phyloP scores from a whole-genome alignment of 2,113 vertebrate species.

The Spheniscus mendiculus region DNA sequence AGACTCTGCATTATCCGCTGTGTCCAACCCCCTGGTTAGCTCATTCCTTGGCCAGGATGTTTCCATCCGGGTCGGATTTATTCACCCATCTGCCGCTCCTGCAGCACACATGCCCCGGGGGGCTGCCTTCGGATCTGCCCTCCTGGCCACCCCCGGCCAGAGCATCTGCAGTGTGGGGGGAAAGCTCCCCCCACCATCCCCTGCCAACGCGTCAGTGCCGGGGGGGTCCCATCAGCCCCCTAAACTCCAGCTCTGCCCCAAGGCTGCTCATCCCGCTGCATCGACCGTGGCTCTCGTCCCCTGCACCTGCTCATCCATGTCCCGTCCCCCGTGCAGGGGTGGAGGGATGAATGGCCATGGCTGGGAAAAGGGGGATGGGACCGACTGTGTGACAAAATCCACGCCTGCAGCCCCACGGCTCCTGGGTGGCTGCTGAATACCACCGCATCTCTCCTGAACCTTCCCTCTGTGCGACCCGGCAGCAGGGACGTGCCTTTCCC shows the following conservation, averaged over 20 bases:
- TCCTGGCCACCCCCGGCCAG: background rate
- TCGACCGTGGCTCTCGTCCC: accelerated
- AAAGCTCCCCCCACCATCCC: accelerated
- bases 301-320: background rate
- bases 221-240: background rate
- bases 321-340: accelerated
- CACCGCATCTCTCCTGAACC: background rate
- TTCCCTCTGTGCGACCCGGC: background rate
- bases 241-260: background rate
- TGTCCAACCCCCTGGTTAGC: background rate
- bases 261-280: background rate
- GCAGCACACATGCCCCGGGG: too few species aligned
- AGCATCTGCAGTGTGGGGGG: background rate
- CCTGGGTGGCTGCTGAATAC: background rate
- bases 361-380: background rate
- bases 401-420: background rate
- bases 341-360: background rate
- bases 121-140: background rate
- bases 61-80: background rate
- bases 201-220: accelerated
- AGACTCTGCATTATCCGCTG: background rate
- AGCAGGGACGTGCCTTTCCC: background rate
- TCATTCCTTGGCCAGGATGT: background rate
- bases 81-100: background rate
- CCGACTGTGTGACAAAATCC: background rate